phyloP scores from a whole-genome alignment of 2,888 invertebrate genomes.

The Cacoxenus indagator region DNA sequence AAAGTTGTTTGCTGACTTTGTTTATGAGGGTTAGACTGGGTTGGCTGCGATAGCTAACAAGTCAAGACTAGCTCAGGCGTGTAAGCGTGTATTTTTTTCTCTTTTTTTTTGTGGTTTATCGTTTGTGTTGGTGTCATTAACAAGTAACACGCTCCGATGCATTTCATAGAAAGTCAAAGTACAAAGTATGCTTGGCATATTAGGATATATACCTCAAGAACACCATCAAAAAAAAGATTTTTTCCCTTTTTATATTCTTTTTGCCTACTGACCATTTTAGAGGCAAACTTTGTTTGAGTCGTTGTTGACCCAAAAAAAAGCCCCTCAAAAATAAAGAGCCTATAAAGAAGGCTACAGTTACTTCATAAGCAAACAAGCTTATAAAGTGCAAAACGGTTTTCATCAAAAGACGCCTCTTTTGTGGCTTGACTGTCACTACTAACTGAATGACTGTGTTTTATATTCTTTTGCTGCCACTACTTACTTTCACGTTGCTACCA shows the following conservation, averaged over 20 bases:
- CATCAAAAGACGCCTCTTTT: not conserved
- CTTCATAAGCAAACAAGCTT: not conserved
- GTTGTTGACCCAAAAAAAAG: too few species aligned
- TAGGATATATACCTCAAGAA: too few species aligned
- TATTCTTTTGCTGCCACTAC: not conserved
- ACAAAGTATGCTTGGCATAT: not conserved
- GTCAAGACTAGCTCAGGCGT: too few species aligned
- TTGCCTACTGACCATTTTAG: too few species aligned
- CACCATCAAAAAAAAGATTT: too few species aligned
- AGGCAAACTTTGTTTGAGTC: not conserved
- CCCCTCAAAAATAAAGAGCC: too few species aligned
- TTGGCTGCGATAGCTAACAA: not conserved
- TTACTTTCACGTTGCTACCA: too few species aligned
- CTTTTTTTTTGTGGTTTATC: not conserved
- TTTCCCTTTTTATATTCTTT: too few species aligned
- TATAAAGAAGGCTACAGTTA: too few species aligned
- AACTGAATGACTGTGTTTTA: too few species aligned
- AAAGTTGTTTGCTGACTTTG: not conserved
- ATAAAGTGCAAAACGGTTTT: not conserved
- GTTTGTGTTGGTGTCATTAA: conserved; percentile 13
- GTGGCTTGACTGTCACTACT: not conserved
- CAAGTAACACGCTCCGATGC: not conserved
- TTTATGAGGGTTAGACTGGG: not conserved
- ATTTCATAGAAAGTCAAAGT: conserved; percentile 13
- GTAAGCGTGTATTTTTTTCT: not conserved